These are phyloP conservation scores for Acrocephalus kingi DNA, from an alignment of 2,113 vertebrate genomes.

Conservation along the genomic window DNA sequence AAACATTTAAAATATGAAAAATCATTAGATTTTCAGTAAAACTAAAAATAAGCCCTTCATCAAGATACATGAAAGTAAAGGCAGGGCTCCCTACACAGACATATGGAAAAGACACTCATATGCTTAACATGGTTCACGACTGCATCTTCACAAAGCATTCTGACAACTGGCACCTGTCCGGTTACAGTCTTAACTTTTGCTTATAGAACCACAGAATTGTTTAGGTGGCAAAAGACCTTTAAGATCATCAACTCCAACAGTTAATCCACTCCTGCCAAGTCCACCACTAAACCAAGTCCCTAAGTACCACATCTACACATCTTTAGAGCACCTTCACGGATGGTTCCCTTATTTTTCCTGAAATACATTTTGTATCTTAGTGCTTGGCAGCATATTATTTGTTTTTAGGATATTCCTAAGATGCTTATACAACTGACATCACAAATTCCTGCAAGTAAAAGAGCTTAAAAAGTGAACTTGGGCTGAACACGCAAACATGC, in stretches of 20 bases:
- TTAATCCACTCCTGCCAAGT: not conserved
- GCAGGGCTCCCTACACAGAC: not conserved
- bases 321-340: not conserved
- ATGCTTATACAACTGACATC: not conserved
- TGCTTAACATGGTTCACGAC: not conserved
- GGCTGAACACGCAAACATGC: not conserved
- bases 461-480: not conserved
- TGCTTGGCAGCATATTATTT: not conserved
- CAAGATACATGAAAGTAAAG: not conserved
- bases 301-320: not conserved
- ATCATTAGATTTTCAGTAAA: not conserved
- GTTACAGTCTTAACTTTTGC: not conserved
- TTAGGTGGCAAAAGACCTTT: not conserved
- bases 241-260: not conserved
- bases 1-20: not conserved
- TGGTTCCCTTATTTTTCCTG: not conserved
- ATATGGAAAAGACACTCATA: not conserved
- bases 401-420: not conserved
- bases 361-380: not conserved
- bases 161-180: not conserved
- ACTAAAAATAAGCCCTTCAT: not conserved
- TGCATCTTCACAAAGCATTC: not conserved
- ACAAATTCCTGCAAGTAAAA: not conserved
- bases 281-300: not conserved
- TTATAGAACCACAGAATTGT: not conserved